Evolutionary conservation across 1,140 invertebrate species (phyloP), one percentile per base, ranked within the genome.

Genomic region (Alviniconcha marisindica): DNA sequence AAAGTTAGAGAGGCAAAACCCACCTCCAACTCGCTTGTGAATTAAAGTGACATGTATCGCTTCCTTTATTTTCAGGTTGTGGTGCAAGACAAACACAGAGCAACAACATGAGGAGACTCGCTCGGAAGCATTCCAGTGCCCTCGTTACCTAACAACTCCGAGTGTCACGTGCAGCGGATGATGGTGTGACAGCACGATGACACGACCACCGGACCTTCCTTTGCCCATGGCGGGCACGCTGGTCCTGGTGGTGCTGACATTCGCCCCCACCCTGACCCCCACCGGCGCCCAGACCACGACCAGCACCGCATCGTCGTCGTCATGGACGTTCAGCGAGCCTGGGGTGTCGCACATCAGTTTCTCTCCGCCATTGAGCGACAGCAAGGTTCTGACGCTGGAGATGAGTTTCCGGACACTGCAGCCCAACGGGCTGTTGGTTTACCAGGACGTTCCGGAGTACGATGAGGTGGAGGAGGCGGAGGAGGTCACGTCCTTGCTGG

Each of bases 301-400:
- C 36, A 71, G 33, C 24, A 40, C 69, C 0, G 69, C 33, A 40
- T 69, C 69, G 3, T 40, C 69, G 5, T 38, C 69, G 40, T 71
- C 69, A 21, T 71, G 69, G 69, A 71, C 69, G 12, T 71, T 71
- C 69, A 71, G 24, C 36, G 33, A 71, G 10, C 69, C 69, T 14
- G 69, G 66, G 36, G 69, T 71, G 36, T 71, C 69, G 5, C 69
- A 71, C 36, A 71, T 71, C 69, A 71, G 33, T 0, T 71, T 71
- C 36, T 40, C 33, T 36, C 69, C 69, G 33, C 69, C 69, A 2
- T 24, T 71, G 69, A 71, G 31, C 21, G 69, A 71, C 36, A 71
- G 69, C 38, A 31, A 24, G 14, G 36, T 71, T 18, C 40, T 71
- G 31, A 31, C 33, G 36, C 69, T 71, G 18, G 14, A 71, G 24